phyloP scores from a whole-genome alignment of 2,888 invertebrate species.

The Trimorus sp. region DNA sequence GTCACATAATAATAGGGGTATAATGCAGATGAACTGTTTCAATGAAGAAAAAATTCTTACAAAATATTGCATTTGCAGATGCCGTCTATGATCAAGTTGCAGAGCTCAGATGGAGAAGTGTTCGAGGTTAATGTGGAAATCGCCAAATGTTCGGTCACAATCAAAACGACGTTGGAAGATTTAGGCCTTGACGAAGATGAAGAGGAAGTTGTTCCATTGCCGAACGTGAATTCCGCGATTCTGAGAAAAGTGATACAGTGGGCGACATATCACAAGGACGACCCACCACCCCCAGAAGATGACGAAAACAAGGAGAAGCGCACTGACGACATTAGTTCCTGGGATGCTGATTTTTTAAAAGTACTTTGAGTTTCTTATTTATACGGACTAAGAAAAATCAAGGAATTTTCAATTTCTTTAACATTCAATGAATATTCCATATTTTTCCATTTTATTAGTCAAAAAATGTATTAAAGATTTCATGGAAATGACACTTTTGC shows the following conservation, averaged over 20 bases:
- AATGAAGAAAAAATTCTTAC: too few relatives aligned
- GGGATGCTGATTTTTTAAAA: slow-evolving; percentile 99
- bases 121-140: slow-evolving; percentile 98
- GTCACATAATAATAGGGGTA: too few relatives aligned
- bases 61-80: slow-evolving; percentile 20
- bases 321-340: slow-evolving; percentile 99
- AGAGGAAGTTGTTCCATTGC: slow-evolving; percentile 97
- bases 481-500: too few relatives aligned
- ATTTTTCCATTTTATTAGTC: too few relatives aligned
- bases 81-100: slow-evolving; percentile 85
- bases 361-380: slow-evolving; percentile 65
- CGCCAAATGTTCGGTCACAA: slow-evolving; percentile 98
- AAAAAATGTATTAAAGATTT: too few relatives aligned
- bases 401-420: too few relatives aligned
- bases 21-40: too few relatives aligned
- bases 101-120: slow-evolving; percentile 97
- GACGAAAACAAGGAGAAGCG: slow-evolving; percentile 98
- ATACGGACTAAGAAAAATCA: too few relatives aligned
- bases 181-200: slow-evolving; percentile 95
- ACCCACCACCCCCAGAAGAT: slow-evolving; percentile 97
- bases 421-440: too few relatives aligned
- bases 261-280: slow-evolving; percentile 97
- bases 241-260: slow-evolving; percentile 96
- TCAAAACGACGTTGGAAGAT: slow-evolving; percentile 99
- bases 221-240: slow-evolving; percentile 98